phyloP scores from a whole-genome alignment of 2,888 invertebrate genomes.

The Cantharis lateralis region DNA sequence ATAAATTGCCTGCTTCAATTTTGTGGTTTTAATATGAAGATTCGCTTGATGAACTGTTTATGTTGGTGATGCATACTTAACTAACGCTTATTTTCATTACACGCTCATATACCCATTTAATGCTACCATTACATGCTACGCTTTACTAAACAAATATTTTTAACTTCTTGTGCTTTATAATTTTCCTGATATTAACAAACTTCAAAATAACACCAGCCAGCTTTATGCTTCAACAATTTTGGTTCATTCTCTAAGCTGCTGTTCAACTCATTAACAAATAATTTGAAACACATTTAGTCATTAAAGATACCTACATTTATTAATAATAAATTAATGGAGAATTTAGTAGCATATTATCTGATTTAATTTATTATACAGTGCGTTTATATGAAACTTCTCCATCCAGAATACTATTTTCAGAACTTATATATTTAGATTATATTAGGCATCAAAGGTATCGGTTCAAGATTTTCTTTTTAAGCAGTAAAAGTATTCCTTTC shows the following conservation, averaged over 20 bases:
- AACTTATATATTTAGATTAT: background rate
- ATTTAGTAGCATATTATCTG: background rate
- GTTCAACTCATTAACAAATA: background rate
- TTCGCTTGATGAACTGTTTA: conserved; percentile 2
- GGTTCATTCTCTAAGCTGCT: background rate
- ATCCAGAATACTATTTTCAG: background rate
- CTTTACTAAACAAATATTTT: conserved; percentile 19
- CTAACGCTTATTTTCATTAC: conserved; percentile 21
- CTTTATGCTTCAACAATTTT: conserved; percentile 2
- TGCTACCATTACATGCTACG: conserved; percentile 18
- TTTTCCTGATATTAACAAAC: conserved; percentile 1
- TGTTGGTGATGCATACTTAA: conserved; percentile 14
- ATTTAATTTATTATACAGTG: background rate
- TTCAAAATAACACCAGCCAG: background rate
- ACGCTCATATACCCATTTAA: conserved; percentile 17
- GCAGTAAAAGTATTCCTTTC: background rate
- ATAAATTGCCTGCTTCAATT: background rate
- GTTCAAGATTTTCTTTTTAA: background rate
- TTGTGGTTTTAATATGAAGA: conserved; percentile 1
- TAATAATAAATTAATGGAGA: background rate
- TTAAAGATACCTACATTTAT: background rate
- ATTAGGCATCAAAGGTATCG: background rate
- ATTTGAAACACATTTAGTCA: background rate
- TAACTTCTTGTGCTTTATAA: conserved; percentile 11
- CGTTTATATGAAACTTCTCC: background rate